A percentile compares a stretch with the other conserved stretches of the same genome.
Evolutionary conservation across 2,888 invertebrate genomes (phyloP).

Genomic region (Metalampra italica): DNA sequence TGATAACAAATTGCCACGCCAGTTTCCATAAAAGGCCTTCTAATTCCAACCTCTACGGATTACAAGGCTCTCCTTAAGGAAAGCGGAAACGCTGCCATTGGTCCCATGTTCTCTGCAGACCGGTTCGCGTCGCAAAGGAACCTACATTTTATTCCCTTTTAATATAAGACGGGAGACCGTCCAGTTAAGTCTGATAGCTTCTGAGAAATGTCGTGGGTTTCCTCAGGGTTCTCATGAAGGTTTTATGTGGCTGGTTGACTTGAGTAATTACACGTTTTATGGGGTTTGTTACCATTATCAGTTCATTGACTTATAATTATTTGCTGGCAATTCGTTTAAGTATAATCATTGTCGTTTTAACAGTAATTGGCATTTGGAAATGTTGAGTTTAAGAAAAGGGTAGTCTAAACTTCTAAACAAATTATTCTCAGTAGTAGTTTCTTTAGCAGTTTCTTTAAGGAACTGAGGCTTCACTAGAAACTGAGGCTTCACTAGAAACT

Average conservation of each 20-base stretch:
- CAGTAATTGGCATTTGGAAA: no score
- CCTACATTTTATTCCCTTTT: conserved; percentile 25
- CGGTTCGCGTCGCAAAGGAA: conserved; percentile 15
- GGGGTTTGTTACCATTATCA: no score
- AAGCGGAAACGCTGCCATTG: conserved; percentile 5
- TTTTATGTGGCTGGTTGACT: neutral
- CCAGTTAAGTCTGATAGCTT: neutral
- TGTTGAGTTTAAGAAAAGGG: no score
- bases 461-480: no score
- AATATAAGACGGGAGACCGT: neutral
- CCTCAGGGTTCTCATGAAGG: neutral
- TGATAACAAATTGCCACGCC: conserved; percentile 6
- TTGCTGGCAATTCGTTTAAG: no score
- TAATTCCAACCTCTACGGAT: neutral
- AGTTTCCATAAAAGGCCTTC: neutral
- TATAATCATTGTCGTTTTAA: no score
- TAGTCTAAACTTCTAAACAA: no score
- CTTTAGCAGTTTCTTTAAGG: no score
- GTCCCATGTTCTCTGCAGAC: conserved; percentile 5
- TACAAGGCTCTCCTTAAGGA: neutral
- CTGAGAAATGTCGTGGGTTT: neutral
- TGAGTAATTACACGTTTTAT: no score
- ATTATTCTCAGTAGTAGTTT: no score
- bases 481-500: no score
- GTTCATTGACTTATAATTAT: no score